Percentiles rank a stretch among this genome's conserved stretches.
phyloP scores from a whole-genome alignment of 2,797 vertebrate genomes.

The Heterohyrax brucei region DNA sequence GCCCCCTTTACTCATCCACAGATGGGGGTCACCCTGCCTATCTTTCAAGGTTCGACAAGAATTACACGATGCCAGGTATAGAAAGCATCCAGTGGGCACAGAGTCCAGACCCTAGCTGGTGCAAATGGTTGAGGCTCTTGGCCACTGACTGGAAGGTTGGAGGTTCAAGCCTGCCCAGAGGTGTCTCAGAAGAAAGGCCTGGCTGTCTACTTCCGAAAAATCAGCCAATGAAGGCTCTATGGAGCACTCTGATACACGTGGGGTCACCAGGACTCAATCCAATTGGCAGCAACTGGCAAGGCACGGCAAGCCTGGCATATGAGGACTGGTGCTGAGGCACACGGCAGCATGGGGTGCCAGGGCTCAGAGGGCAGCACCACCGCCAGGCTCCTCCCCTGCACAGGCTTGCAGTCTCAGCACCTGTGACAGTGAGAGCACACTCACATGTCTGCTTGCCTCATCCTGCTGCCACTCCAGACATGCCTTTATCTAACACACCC shows the following conservation, averaged over 20 bases:
- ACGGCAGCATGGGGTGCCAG: rapidly evolving
- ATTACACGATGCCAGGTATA: not conserved
- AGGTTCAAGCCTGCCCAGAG: too few species aligned
- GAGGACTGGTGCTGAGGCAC: rapidly evolving
- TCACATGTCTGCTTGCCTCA: rapidly evolving
- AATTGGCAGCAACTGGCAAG: too few species aligned
- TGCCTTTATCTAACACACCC: not conserved
- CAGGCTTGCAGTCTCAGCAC: rapidly evolving
- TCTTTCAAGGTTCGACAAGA: not conserved
- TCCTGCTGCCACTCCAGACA: rapidly evolving
- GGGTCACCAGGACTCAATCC: too few species aligned
- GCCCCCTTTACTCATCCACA: not conserved
- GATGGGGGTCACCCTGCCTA: not conserved
- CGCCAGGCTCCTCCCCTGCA: not conserved
- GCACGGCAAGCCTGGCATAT: rapidly evolving
- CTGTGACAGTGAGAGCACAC: rapidly evolving
- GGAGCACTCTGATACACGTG: too few species aligned
- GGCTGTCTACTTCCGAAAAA: too few species aligned
- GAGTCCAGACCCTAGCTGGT: too few species aligned
- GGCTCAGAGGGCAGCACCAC: too few species aligned
- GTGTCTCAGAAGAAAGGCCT: too few species aligned
- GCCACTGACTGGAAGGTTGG: too few species aligned
- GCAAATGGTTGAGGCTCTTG: too few species aligned
- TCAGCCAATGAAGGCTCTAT: too few species aligned
- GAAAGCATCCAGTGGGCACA: rapidly evolving